Conservation (phyloP, 1,140 invertebrate species). For the Drosophila miranda region DNA sequence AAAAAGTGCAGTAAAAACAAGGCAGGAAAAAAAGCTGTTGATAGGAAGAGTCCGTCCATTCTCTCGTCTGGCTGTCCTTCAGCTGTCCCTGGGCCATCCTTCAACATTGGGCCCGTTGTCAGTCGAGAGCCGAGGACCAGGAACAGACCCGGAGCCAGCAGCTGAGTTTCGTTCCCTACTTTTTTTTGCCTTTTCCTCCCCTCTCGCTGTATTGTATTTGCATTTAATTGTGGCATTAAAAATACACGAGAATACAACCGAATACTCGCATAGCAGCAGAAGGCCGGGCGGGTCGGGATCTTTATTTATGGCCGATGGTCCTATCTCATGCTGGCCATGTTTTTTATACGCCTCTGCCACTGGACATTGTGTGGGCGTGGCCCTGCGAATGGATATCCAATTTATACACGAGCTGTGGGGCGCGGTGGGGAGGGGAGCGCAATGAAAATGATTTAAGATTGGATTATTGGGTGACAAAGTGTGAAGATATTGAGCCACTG, state of each 20-base stretch:
- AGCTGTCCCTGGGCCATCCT: slow-evolving; percentile 56
- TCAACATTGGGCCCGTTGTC: slow-evolving; percentile 55
- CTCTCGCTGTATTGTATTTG: slow-evolving; percentile 59
- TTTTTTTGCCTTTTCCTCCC: slow-evolving; percentile 13
- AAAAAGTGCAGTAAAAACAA: slow-evolving; percentile 10
- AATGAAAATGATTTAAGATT: slow-evolving; percentile 52
- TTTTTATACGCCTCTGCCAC: slow-evolving; percentile 27
- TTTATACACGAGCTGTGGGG: slow-evolving; percentile 25
- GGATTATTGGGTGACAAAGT: slow-evolving; percentile 54
- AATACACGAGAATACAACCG: slow-evolving; percentile 55
- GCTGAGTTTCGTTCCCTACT: slow-evolving; percentile 17
- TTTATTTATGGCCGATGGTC: slow-evolving; percentile 62
- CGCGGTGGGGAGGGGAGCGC: neutral
- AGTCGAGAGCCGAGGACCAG: slow-evolving; percentile 13
- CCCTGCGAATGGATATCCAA: slow-evolving; percentile 47
- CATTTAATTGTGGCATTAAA: slow-evolving; percentile 79
- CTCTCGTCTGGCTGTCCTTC: slow-evolving; percentile 27
- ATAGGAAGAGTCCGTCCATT: slow-evolving; percentile 37
- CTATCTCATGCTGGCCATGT: slow-evolving; percentile 31
- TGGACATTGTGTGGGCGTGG: slow-evolving; percentile 68
- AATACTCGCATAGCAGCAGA: neutral
- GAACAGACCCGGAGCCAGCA: neutral
- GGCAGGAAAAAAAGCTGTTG: slow-evolving; percentile 64
- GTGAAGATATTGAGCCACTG: slow-evolving; percentile 49
- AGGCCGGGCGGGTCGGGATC: slow-evolving; percentile 16